Evolutionary conservation across 2,797 vertebrate species (phyloP).

Genomic region (Rhinophrynus dorsalis): DNA sequence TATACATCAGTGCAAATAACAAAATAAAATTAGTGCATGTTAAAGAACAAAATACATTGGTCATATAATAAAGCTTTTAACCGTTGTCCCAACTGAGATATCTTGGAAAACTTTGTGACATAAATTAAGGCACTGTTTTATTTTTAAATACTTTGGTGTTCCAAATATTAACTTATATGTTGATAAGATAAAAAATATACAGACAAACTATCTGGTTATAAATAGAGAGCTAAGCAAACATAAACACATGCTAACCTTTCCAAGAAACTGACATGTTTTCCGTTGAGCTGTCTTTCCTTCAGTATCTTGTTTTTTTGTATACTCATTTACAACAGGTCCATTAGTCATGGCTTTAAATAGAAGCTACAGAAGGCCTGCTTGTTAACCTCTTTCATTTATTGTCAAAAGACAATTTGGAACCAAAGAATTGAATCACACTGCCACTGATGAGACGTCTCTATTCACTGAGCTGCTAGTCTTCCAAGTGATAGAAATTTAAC

Average conservation of each 20-base stretch:
- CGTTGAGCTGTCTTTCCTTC: constrained; percentile 50
- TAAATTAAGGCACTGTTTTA: too few species aligned
- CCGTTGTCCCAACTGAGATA: too few species aligned
- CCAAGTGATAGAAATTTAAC: too few species aligned
- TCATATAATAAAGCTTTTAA: too few species aligned
- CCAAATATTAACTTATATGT: neutral
- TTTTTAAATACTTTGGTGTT: neutral
- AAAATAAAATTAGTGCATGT: too few species aligned
- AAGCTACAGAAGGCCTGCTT: constrained; percentile 12
- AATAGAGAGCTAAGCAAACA: constrained; percentile 56
- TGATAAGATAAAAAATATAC: constrained; percentile 46
- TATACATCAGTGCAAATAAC: too few species aligned
- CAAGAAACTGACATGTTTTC: constrained; percentile 57
- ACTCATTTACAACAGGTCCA: constrained; percentile 41
- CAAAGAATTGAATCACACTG: too few species aligned
- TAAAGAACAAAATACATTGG: too few species aligned
- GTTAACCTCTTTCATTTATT: constrained; percentile 11
- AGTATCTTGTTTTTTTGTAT: constrained; percentile 45
- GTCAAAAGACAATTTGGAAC: neutral
- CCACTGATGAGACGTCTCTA: too few species aligned
- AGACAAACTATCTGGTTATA: constrained; percentile 55
- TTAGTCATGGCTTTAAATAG: constrained; percentile 54
- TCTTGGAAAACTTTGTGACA: too few species aligned
- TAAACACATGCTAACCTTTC: constrained; percentile 47
- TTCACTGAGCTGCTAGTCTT: too few species aligned